Conservation (phyloP, 2,797 vertebrate species). For the Hemibagrus guttatus region DNA sequence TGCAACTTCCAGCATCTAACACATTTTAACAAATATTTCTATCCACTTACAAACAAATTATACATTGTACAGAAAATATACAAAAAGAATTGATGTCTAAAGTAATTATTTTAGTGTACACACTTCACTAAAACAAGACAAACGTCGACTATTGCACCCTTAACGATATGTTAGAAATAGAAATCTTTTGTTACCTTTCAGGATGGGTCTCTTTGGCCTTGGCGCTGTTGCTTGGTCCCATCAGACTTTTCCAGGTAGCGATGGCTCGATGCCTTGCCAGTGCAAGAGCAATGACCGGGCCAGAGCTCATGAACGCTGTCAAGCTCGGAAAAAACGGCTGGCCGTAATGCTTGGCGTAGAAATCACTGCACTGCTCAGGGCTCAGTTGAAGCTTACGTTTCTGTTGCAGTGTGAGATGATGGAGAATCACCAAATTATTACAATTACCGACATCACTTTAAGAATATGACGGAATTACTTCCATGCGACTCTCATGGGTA, state of each 20-base stretch:
- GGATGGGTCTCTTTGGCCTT: constrained; percentile 84
- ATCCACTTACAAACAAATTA: not conserved
- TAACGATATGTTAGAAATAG: not conserved
- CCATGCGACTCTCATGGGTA: not conserved
- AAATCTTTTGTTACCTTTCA: constrained; percentile 75
- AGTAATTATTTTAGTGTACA: not conserved
- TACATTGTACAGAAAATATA: too few species aligned
- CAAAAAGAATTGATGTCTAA: not conserved
- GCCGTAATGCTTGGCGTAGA: constrained; percentile 90
- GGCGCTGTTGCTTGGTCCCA: constrained; percentile 83
- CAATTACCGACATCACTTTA: not conserved
- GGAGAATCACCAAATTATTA: not conserved
- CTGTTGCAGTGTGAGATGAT: constrained; percentile 62
- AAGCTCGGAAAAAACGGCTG: constrained; percentile 87
- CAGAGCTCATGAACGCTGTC: constrained; percentile 95
- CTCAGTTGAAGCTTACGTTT: constrained; percentile 85
- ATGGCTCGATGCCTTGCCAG: constrained; percentile 83
- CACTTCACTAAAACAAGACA: not conserved
- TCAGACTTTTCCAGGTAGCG: constrained; percentile 84
- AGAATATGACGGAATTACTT: not conserved
- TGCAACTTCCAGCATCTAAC: not conserved
- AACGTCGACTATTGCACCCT: not conserved
- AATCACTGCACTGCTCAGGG: constrained; percentile 93
- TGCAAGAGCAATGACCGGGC: constrained; percentile 82
- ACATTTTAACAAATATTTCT: not conserved